Base-by-base conservation (phyloP, 2,797 vertebrate species). In the Ispidina picta region DNA sequence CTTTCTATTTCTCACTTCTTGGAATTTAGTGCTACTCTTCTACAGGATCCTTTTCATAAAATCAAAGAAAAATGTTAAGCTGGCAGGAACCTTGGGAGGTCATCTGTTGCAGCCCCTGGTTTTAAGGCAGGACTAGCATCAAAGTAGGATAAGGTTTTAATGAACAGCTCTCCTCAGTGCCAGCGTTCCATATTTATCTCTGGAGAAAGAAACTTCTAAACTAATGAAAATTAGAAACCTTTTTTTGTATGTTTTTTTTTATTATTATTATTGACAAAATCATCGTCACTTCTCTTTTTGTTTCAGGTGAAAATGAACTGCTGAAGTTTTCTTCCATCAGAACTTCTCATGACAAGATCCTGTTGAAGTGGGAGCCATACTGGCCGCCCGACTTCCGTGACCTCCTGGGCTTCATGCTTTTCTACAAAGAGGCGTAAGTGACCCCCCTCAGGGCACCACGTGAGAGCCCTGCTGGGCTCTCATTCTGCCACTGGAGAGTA, bases 371-470 rank as follows among this genome's bases (percentile, higher is more conserved):
- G 99, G 97, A 98, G 88, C 95, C 98, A 0, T 99, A 99, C 93
- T 99, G 99, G 99, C 99, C 99, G 0, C 97, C 97, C 0, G 99
- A 99, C 93, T 99, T 98, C 96, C 98, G 99, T 88, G 99, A 99
- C 92, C 97, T 99, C 70, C 96, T 99, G 96, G 99, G 99, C 10
- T 99, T 99, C 66, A 99, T 99, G 99, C 98, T 99, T 12, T 98
- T 99, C 89, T 99, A 99, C 96, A 99, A 99, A 92, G 99, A 99
- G 94, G 99, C 99, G 99, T 99, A 97, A 98, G 99, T 99, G 59
- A 39, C 15, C 29, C 8, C 59, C 6, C 0, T 52, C 23, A 12
- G 21, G 6, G n/a, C 43, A 16, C 35, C 12, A 5, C 41, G 1
- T 4, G 13, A 9, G 8, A 55, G 6, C 66, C 6, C 0, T 14